These are phyloP conservation scores for Andrena praecox DNA, from an alignment of 2,888 invertebrate species.

Conservation along the genomic window DNA sequence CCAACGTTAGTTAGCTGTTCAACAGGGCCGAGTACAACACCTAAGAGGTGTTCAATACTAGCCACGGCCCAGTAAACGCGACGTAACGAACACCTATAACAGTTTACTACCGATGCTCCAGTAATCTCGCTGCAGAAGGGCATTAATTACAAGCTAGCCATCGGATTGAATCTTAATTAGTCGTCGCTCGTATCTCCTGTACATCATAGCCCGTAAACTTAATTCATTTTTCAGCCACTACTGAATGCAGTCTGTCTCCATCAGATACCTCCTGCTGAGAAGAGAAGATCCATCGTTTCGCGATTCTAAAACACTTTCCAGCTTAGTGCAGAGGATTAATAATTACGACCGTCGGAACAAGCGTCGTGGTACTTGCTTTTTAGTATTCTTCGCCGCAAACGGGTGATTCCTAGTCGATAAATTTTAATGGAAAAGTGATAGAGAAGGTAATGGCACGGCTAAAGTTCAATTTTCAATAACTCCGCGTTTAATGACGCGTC, in stretches of 20 bases:
- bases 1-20: conserved; percentile 50
- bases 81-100: conserved; percentile 55
- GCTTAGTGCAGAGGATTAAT: no score
- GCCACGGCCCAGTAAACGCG: conserved; percentile 37
- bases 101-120: conserved; percentile 42
- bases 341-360: no score
- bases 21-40: conserved; percentile 39
- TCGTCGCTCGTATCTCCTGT: neutral
- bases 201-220: neutral
- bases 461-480: no score
- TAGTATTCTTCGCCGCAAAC: no score
- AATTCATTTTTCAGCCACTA: neutral
- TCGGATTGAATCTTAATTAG: conserved; percentile 21
- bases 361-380: no score
- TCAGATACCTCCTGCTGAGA: neutral
- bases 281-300: neutral
- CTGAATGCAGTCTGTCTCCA: neutral
- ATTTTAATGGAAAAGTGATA: no score
- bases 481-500: no score
- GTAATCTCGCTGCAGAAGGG: conserved; percentile 24
- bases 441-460: no score
- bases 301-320: neutral
- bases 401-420: no score
- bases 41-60: conserved; percentile 51
- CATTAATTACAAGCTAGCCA: conserved; percentile 34